Conservation (phyloP, 1,140 invertebrate species). For the Linepithema humile region DNA sequence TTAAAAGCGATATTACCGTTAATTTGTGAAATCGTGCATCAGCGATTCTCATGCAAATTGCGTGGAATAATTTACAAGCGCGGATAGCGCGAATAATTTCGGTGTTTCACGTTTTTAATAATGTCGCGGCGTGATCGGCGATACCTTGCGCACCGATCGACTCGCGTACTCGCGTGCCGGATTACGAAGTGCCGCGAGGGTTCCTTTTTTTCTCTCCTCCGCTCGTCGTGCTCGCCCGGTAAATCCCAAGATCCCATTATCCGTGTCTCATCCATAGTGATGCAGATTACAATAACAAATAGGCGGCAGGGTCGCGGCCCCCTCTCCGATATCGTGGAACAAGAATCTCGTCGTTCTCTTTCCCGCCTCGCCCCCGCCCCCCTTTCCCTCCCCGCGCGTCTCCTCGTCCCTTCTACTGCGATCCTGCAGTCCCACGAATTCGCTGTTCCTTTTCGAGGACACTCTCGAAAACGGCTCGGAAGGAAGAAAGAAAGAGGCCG, state of each 20-base stretch:
- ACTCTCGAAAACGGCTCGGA: constrained; percentile 29
- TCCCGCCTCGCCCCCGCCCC: constrained; percentile 6
- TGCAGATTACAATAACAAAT: constrained; percentile 83
- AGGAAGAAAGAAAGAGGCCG: background rate
- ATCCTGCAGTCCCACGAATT: constrained; percentile 19
- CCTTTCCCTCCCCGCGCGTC: background rate
- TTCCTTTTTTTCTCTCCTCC: constrained; percentile 63
- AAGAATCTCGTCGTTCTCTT: constrained; percentile 63
- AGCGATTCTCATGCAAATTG: background rate
- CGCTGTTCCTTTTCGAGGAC: constrained; percentile 29
- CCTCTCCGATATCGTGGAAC: constrained; percentile 70
- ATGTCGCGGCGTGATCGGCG: background rate
- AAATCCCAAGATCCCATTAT: constrained; percentile 79
- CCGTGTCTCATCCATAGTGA: constrained; percentile 82
- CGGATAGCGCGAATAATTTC: background rate
- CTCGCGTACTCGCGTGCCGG: constrained; percentile 14
- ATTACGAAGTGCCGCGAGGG: constrained; percentile 35
- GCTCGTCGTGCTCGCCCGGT: constrained; percentile 59
- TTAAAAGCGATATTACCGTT: background rate
- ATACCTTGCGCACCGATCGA: background rate
- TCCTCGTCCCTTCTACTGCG: background rate
- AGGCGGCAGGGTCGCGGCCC: constrained; percentile 70
- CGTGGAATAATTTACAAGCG: background rate
- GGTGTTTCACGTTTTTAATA: background rate
- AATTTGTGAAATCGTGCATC: background rate